Evolutionary conservation across 2,888 invertebrate species (phyloP).

Genomic region (Hydraecia micacea): DNA sequence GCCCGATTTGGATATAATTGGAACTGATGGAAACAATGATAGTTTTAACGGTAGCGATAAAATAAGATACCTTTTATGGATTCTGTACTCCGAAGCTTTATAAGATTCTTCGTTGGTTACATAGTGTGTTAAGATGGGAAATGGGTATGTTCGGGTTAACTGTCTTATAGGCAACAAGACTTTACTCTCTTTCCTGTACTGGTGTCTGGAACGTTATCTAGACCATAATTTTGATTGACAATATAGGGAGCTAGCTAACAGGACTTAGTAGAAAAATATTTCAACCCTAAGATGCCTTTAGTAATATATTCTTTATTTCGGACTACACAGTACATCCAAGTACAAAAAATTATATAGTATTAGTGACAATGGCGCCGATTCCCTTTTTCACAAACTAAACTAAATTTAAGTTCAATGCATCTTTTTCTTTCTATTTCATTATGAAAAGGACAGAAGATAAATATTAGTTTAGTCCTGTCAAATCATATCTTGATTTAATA

Average conservation of each 20-base stretch:
- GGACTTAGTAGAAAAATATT: background rate
- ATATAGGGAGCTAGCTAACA: background rate
- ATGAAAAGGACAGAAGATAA: too few relatives aligned
- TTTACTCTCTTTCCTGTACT: background rate
- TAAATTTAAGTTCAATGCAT: too few relatives aligned
- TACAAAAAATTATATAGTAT: too few relatives aligned
- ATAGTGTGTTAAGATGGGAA: conserved; percentile 12
- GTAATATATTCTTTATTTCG: too few relatives aligned
- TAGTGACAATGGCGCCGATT: too few relatives aligned
- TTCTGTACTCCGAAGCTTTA: conserved; percentile 18
- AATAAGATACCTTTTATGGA: conserved; percentile 43
- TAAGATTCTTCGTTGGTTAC: conserved; percentile 24
- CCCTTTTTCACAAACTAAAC: too few relatives aligned
- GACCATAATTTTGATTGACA: background rate
- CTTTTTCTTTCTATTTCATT: too few relatives aligned
- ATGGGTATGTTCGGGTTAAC: background rate
- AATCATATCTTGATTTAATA: too few relatives aligned
- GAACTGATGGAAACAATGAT: conserved; percentile 55
- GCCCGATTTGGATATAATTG: conserved; percentile 58
- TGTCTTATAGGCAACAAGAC: background rate
- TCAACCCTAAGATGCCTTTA: background rate
- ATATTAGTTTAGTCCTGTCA: too few relatives aligned
- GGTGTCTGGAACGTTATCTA: background rate
- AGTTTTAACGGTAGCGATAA: conserved; percentile 55
- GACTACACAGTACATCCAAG: too few relatives aligned